Evolutionary conservation across 2,797 vertebrate genomes (phyloP), one percentile per base, ranked within the genome.

Genomic region (Triplophysa yarkandensis): DNA sequence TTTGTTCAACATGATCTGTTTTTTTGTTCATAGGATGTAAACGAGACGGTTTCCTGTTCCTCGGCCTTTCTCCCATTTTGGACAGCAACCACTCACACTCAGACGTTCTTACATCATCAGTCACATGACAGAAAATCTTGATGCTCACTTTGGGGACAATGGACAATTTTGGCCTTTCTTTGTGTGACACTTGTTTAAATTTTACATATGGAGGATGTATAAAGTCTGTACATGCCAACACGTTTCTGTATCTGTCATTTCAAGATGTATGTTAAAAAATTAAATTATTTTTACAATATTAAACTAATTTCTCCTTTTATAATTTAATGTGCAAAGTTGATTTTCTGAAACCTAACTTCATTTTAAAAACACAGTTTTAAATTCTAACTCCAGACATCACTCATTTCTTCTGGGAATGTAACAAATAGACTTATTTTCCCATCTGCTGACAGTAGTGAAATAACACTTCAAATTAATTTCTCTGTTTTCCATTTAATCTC

Each of bases 131-230:
- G 58, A 52, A 81, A 65, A 50, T 76, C 67, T 25, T 57, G 50
- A 43, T 13, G 10, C 32, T 71, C 70, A 60, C 62, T 64, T 77
- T 62, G 8, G 32, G 52, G 61, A 25, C 0, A 16, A 55, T 23
- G 80, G 74, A 82, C 85, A 82, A 83, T 82, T 85, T 86, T 88
- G 83, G 87, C 85, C 88, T 86, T 85, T 87, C 86, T 87, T 89
- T 52, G 83, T 81, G 68, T 83, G 87, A 82, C 87, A 87, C 89
- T 88, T 88, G 84, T 63, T 67, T 25, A 13, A 9, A 27, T 54
- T 14, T 27, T 13, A 54, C 6, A n/a, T 48, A 34, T 50, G 25
- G 8, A 50, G 21, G 9, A 4, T n/a, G 54, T 43, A 46, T 71
- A n/a, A n/a, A n/a, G n/a, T n/a, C n/a, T n/a, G n/a, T n/a, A n/a